A percentile compares a stretch with the other conserved stretches of the same genome.
Evolutionary conservation across 2,888 invertebrate genomes (phyloP).

Genomic region (Andrena fulva): DNA sequence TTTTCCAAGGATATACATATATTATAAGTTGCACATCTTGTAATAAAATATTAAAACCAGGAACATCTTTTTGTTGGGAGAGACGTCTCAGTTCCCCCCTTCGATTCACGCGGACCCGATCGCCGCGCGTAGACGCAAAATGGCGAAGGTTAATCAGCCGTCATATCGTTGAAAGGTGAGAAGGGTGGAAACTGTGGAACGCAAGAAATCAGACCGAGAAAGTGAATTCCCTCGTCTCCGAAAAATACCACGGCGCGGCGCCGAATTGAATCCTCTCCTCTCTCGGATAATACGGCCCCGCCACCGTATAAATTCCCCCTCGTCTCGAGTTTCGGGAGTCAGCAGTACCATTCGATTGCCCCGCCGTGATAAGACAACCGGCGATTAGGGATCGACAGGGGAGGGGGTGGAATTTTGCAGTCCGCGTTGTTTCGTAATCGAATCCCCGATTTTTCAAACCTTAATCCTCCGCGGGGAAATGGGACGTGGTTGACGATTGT

Average conservation of each 20-base stretch:
- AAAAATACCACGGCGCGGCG: conserved; percentile 16
- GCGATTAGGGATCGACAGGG: conserved; percentile 33
- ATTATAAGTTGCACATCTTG: too few species aligned
- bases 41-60: too few species aligned
- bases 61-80: too few species aligned
- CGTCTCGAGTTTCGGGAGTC: conserved; percentile 29
- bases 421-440: conserved; percentile 43
- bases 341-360: conserved; percentile 38
- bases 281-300: conserved; percentile 41
- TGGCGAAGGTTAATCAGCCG: too few species aligned
- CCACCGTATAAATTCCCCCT: conserved; percentile 46
- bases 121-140: too few species aligned
- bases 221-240: neutral
- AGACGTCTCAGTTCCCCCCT: too few species aligned
- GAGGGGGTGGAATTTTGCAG: conserved; percentile 11
- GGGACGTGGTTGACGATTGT: conserved; percentile 32
- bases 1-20: too few species aligned
- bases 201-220: neutral
- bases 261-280: conserved; percentile 35
- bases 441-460: conserved; percentile 38
- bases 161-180: too few species aligned
- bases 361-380: conserved; percentile 19
- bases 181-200: neutral
- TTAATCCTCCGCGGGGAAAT: conserved; percentile 47
- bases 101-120: too few species aligned